Conservation (phyloP, 2,113 vertebrate genomes). For the Prunella fulvescens region DNA sequence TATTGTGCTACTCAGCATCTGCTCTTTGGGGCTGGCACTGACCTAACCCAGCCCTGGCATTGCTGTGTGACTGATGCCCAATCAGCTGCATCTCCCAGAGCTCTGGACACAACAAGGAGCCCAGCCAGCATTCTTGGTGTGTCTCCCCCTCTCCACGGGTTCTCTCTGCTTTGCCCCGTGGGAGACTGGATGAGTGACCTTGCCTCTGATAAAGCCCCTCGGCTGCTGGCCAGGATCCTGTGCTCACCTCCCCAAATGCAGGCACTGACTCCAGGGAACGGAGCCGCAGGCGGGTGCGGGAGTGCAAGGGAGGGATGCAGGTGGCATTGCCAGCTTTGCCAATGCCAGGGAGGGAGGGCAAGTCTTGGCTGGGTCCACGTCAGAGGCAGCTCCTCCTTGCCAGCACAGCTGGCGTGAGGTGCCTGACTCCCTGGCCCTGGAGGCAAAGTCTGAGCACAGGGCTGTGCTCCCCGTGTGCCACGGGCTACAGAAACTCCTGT, state of each 20-base stretch:
- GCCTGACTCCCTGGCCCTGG: not conserved
- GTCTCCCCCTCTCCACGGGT: not conserved
- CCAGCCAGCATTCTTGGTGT: not conserved
- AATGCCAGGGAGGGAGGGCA: not conserved
- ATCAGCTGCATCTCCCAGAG: not conserved
- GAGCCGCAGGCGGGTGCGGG: rapidly evolving
- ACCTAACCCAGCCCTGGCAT: not conserved
- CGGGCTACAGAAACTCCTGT: conserved; percentile 25
- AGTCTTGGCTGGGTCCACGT: not conserved
- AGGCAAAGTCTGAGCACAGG: not conserved
- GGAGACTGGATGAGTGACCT: conserved; percentile 1
- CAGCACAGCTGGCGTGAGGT: not conserved
- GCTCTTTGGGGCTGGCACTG: not conserved
- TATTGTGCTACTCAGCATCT: not conserved
- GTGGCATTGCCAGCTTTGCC: not conserved
- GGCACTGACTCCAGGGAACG: not conserved
- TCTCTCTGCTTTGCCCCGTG: not conserved
- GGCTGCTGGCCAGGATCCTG: conserved; percentile 24
- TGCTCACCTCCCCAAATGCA: not conserved
- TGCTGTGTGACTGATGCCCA: rapidly evolving
- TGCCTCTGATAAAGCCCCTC: not conserved
- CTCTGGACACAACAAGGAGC: not conserved
- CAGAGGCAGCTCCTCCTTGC: not conserved
- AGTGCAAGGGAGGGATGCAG: not conserved
- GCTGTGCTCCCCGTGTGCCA: rapidly evolving